These are phyloP conservation scores for Pollimyrus isidori DNA, from an alignment of 2,113 vertebrate genomes.

Conservation along the genomic window DNA sequence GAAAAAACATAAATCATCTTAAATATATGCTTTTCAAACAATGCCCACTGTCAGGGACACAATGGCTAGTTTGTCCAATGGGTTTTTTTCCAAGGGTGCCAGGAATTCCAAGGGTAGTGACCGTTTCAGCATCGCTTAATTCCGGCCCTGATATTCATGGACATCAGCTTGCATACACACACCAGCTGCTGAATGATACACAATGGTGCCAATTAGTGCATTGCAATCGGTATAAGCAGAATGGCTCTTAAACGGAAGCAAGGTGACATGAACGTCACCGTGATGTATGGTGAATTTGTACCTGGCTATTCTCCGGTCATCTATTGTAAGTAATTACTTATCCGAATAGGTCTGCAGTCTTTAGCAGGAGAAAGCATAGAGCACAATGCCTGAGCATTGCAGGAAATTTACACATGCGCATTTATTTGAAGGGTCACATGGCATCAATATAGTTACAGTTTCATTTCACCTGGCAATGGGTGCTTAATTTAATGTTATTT, in stretches of 20 bases:
- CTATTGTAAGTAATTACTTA: neutral
- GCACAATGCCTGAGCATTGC: neutral
- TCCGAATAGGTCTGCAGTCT: neutral
- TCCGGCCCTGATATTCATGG: neutral
- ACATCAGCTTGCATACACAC: neutral
- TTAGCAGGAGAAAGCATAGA: neutral
- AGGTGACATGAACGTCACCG: neutral
- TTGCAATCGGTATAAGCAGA: neutral
- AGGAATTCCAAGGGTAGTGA: neutral
- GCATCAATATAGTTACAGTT: neutral
- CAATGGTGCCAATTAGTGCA: neutral
- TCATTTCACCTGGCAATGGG: neutral
- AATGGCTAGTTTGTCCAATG: neutral
- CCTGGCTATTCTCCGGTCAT: neutral
- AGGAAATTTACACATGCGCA: neutral
- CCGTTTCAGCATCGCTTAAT: neutral
- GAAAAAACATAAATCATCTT: neutral
- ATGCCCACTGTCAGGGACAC: neutral
- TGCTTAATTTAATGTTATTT: neutral
- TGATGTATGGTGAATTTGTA: neutral
- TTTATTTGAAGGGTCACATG: neutral
- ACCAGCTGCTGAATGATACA: neutral
- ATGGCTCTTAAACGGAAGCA: neutral
- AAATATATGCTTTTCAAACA: neutral
- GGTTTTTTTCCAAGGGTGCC: neutral